A percentile compares a stretch with the other conserved stretches of the same genome.
Evolutionary conservation across 2,888 invertebrate species (phyloP).

Genomic region (Xanthia icteritia): DNA sequence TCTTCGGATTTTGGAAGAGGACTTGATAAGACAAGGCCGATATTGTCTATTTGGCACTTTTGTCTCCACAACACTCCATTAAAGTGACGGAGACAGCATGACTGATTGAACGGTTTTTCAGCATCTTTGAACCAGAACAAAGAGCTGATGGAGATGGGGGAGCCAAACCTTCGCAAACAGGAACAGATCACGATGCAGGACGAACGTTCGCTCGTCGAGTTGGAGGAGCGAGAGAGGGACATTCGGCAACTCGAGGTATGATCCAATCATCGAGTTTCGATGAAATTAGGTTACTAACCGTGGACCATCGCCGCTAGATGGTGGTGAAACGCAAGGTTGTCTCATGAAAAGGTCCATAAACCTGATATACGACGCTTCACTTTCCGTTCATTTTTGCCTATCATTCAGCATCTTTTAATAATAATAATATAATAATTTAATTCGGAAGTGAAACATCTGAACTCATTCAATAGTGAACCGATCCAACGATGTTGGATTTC

Average conservation of each 20-base stretch:
- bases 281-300: background rate
- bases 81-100: background rate
- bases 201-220: conserved; percentile 94
- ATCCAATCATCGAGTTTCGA: background rate
- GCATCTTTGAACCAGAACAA: conserved; percentile 70
- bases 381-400: background rate
- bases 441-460: background rate
- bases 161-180: conserved; percentile 85
- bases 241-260: conserved; percentile 96
- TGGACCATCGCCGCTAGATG: no score
- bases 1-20: background rate
- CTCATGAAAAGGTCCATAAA: background rate
- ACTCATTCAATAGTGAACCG: background rate
- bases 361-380: background rate
- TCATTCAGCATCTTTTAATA: background rate
- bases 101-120: background rate
- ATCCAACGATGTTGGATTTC: no score
- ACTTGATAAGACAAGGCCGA: background rate
- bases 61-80: background rate
- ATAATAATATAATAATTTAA: no score
- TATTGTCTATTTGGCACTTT: background rate
- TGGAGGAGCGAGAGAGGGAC: conserved; percentile 97
- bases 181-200: conserved; percentile 95
- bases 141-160: conserved; percentile 80
- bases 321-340: background rate